Conservation (phyloP, 2,797 vertebrate genomes). For the Pangasius djambal region DNA sequence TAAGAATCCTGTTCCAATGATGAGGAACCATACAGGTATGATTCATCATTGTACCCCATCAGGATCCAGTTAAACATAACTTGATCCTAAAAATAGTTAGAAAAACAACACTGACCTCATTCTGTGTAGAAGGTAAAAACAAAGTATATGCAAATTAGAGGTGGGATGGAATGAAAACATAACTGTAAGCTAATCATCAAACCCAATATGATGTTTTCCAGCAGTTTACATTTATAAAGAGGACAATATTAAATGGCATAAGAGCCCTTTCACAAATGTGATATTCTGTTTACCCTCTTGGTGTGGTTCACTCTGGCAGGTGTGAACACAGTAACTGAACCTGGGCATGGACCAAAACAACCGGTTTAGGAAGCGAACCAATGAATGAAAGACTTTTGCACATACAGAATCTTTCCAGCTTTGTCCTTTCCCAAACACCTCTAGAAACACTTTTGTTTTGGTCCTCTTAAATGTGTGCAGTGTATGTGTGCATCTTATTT, state of each 20-base stretch:
- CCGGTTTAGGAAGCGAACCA: neutral
- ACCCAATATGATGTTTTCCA: neutral
- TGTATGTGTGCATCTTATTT: neutral
- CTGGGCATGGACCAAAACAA: neutral
- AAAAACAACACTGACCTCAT: neutral
- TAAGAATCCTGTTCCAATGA: neutral
- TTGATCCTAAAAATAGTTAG: neutral
- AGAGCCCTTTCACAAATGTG: neutral
- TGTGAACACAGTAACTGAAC: neutral
- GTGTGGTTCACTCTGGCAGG: neutral
- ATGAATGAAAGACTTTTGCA: neutral
- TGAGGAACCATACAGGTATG: neutral
- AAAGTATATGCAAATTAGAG: slow-evolving; percentile 25
- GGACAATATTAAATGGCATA: neutral
- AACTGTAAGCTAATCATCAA: neutral
- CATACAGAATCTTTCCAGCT: neutral
- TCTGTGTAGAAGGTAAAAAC: neutral
- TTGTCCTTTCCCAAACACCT: neutral
- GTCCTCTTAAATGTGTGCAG: neutral
- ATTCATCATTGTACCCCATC: neutral
- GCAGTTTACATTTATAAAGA: neutral
- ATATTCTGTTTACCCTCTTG: neutral
- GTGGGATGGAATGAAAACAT: slow-evolving; percentile 2
- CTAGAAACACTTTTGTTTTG: neutral
- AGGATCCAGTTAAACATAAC: neutral